Evolutionary conservation across 2,113 vertebrate genomes (phyloP), one percentile per base, ranked within the genome.

Genomic region (Gadus chalcogrammus): DNA sequence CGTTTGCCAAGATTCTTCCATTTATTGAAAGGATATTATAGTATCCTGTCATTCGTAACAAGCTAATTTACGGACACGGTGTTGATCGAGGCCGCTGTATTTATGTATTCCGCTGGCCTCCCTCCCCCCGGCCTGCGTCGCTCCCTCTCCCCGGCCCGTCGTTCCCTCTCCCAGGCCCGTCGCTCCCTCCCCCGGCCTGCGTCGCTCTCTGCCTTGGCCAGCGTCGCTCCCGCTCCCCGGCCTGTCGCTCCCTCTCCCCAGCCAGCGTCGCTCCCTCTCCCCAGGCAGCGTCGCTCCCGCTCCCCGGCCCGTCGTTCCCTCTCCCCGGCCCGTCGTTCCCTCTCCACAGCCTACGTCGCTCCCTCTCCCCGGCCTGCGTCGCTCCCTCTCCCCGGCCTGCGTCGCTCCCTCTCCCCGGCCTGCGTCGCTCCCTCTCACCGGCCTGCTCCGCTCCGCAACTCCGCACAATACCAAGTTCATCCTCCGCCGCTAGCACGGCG

Each of bases 381-480:
- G n/a, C n/a, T n/a, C n/a, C n/a, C 2, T 24, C 24, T 24, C 24
- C 24, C 24, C 24, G 2, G 24, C 24, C 24, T 24, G 24, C 20
- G 20, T 24, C 24, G 2, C 24, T 24, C 24, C 24, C 24, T 24
- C 31, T 7, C 31, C 31, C 2, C 31, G 4, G 31, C 31, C 31
- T 35, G 31, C 31, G 31, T 35, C 4, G 31, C 31, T 35, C 4
- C 31, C 4, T 35, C 64, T 67, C 60, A 15, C 35, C 17, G 72
- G 67, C 24, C 24, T 24, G 24, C 42, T 48, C 11, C 42, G 42
- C 42, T 2, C 42, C 42, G 42, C 42, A 48, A 9, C 63, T 65
- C 69, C 67, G 17, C 72, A 6, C 84, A 59, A 87, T 78, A 84
- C 82, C 79, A 86, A 88, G 80, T 89, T 76, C 72, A 75, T 80